A percentile compares a stretch with the other conserved stretches of the same genome.
Conservation (phyloP, 2,797 vertebrate genomes). For the Coregonus ussuriensis region DNA sequence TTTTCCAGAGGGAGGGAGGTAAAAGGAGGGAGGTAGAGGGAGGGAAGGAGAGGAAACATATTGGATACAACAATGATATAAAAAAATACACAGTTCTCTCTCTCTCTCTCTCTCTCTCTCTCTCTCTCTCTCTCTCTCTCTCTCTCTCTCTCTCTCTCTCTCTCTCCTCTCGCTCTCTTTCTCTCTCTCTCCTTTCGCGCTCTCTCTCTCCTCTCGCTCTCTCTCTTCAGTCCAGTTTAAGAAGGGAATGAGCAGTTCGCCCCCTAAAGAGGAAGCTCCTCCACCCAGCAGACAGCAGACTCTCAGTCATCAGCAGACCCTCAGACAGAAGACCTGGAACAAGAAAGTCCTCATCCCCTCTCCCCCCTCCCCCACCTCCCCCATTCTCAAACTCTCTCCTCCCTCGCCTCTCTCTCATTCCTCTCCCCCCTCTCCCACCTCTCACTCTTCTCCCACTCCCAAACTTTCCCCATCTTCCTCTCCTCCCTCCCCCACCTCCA, state of each 20-base stretch:
- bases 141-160: background rate
- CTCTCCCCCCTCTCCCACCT: slow-evolving; percentile 43
- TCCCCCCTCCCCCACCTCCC: slow-evolving; percentile 28
- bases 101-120: background rate
- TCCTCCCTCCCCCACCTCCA: slow-evolving; percentile 9
- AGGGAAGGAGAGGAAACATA: background rate
- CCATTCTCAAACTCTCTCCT: slow-evolving; percentile 34
- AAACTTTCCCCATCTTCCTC: slow-evolving; percentile 30
- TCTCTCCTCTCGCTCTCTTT: background rate
- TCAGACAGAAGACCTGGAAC: slow-evolving; percentile 89
- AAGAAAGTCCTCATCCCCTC: slow-evolving; percentile 80
- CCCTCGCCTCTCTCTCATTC: slow-evolving; percentile 68
- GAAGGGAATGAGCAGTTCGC: slow-evolving; percentile 80
- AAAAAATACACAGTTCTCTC: background rate
- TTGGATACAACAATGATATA: background rate
- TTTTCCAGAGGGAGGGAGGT: slow-evolving; percentile 17
- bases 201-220: background rate
- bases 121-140: no score
- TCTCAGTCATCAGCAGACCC: slow-evolving; percentile 61
- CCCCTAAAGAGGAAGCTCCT: slow-evolving; percentile 77
- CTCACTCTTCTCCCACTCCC: slow-evolving; percentile 22
- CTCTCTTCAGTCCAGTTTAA: slow-evolving; percentile 88
- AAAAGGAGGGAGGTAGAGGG: background rate
- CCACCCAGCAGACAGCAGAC: slow-evolving; percentile 41
- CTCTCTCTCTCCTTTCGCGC: no score